Evolutionary conservation across 1,140 invertebrate genomes (phyloP).

Genomic region (Doryteuthis pealeii): DNA sequence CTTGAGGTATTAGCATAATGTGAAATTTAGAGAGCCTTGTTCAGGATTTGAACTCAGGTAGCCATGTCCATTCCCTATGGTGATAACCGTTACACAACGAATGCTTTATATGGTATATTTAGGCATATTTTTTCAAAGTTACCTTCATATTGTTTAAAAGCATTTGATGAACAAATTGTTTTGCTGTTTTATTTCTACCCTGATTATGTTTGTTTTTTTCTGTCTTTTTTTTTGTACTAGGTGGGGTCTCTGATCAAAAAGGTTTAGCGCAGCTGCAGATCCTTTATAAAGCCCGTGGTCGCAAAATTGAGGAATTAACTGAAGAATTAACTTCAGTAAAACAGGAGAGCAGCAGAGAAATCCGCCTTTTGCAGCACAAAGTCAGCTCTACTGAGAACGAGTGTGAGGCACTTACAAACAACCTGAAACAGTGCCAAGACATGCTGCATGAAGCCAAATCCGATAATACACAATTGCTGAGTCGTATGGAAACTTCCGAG

Average conservation of each 20-base stretch:
- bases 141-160: no score
- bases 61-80: no score
- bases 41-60: no score
- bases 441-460: slow-evolving; percentile 39
- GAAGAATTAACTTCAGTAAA: slow-evolving; percentile 40
- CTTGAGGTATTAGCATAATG: no score
- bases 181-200: no score
- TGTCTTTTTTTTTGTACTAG: slow-evolving; percentile 19
- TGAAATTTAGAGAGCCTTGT: no score
- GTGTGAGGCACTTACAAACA: slow-evolving; percentile 39
- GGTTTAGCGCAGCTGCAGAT: slow-evolving; percentile 49
- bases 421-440: slow-evolving; percentile 38
- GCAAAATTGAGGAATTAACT: slow-evolving; percentile 51
- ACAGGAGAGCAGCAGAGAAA: slow-evolving; percentile 43
- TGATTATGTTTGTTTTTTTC: neutral
- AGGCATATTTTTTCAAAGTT: no score
- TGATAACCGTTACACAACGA: no score
- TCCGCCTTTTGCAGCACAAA: slow-evolving; percentile 50
- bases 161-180: no score
- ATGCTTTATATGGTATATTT: no score
- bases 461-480: slow-evolving; percentile 36
- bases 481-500: slow-evolving; percentile 35
- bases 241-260: slow-evolving; percentile 27
- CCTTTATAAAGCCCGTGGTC: slow-evolving; percentile 51
- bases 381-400: slow-evolving; percentile 49